A percentile compares a stretch with the other conserved stretches of the same genome.
Evolutionary conservation across 2,113 vertebrate genomes (phyloP).

Genomic region (Laterallus jamaicensis): DNA sequence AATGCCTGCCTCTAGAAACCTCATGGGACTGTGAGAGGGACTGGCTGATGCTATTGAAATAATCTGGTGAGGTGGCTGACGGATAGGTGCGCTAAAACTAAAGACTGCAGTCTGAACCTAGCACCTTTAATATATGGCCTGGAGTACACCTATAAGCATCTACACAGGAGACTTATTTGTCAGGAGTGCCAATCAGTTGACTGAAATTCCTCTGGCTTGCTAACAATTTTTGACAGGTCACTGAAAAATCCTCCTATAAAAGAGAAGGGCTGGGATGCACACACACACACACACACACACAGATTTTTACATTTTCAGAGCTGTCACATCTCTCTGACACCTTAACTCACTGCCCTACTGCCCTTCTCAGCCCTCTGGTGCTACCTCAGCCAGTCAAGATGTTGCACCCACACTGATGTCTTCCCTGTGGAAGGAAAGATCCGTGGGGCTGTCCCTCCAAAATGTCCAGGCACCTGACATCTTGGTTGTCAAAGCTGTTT

Average conservation of each 20-base stretch:
- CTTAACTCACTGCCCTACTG: neutral
- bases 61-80: neutral
- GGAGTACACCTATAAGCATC: neutral
- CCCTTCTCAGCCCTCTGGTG: neutral
- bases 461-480: neutral
- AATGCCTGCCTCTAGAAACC: neutral
- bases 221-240: neutral
- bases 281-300: too few relatives aligned
- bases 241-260: neutral
- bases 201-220: neutral
- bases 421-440: neutral
- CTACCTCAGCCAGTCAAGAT: fast-evolving
- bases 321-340: neutral
- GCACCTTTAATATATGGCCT: neutral
- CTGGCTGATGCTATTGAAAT: neutral
- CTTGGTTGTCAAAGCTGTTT: neutral
- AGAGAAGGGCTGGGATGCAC: neutral
- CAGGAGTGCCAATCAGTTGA: neutral
- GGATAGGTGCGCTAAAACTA: neutral
- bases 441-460: fast-evolving
- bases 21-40: neutral
- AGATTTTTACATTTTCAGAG: neutral
- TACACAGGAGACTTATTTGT: neutral
- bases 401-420: fast-evolving
- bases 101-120: neutral